phyloP scores from a whole-genome alignment of 1,140 invertebrate genomes.

The Drosophila repleta region DNA sequence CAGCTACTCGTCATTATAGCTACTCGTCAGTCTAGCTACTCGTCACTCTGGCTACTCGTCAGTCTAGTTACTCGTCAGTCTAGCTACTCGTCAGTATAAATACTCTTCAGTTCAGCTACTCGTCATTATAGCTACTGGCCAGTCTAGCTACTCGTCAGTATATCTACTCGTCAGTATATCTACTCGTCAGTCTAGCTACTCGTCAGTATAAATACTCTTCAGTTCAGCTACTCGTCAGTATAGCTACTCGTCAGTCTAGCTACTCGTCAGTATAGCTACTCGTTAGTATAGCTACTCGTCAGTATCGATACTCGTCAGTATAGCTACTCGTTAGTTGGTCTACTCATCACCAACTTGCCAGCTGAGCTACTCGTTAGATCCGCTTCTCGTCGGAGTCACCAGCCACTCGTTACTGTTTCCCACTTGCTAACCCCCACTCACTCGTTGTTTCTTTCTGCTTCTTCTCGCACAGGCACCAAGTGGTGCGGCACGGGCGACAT shows the following conservation, averaged over 20 bases:
- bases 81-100: background rate
- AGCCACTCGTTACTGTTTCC: no score
- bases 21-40: background rate
- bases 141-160: no score
- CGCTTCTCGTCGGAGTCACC: no score
- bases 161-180: background rate
- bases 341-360: no score
- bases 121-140: no score
- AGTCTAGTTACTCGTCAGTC: background rate
- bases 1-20: background rate
- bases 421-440: background rate
- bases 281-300: background rate
- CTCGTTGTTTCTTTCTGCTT: background rate
- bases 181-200: no score
- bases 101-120: no score
- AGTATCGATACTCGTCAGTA: no score
- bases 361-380: no score
- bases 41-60: background rate
- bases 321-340: background rate
- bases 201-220: no score
- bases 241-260: background rate
- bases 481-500: constrained; percentile 95
- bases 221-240: background rate
- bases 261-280: background rate
- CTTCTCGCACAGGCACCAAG: constrained; percentile 88